These are phyloP conservation scores for Corythoichthys haematopterus DNA, from an alignment of 2,113 vertebrate genomes.

Conservation along the genomic window DNA sequence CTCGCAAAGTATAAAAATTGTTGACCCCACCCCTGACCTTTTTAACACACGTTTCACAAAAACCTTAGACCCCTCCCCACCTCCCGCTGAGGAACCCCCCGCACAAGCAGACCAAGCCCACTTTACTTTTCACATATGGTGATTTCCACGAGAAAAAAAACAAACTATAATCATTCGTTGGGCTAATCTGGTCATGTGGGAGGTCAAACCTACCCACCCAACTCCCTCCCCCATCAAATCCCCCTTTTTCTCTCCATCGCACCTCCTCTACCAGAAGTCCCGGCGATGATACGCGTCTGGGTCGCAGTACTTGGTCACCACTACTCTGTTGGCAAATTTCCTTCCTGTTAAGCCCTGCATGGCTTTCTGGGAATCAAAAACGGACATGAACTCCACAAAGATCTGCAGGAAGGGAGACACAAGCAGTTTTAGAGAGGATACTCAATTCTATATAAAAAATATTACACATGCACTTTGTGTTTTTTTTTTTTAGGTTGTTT, in stretches of 20 bases:
- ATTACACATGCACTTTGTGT: too few relatives aligned
- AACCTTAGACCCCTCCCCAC: constrained; percentile 18
- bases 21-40: constrained; percentile 38
- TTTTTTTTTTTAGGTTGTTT: too few relatives aligned
- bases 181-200: neutral
- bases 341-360: constrained; percentile 90
- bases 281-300: constrained; percentile 89
- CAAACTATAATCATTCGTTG: neutral
- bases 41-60: constrained; percentile 63
- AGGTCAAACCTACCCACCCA: neutral
- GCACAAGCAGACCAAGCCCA: constrained; percentile 19
- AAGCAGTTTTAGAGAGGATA: neutral
- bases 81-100: constrained; percentile 20
- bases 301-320: constrained; percentile 93
- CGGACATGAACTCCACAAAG: constrained; percentile 90
- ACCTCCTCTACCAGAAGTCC: constrained; percentile 84
- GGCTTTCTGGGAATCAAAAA: constrained; percentile 93
- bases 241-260: constrained; percentile 4
- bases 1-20: constrained; percentile 66
- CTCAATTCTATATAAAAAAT: neutral
- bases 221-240: constrained; percentile 6
- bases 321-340: constrained; percentile 92
- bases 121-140: neutral
- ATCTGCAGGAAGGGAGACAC: constrained; percentile 65
- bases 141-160: neutral